Evolutionary conservation across 1,140 invertebrate species (phyloP).

Genomic region (Sesamia nonagrioides): DNA sequence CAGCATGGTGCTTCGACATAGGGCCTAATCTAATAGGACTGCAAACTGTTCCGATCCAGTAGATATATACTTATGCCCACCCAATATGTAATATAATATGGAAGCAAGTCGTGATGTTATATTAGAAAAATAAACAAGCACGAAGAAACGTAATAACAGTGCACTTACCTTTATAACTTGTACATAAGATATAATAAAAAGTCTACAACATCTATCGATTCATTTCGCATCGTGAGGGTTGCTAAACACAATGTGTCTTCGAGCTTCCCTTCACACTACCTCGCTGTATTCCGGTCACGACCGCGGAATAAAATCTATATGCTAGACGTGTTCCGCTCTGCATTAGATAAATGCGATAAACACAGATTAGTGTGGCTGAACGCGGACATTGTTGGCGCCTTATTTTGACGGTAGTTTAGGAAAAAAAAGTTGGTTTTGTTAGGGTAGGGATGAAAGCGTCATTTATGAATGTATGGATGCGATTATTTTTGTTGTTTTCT

Average conservation of each 20-base stretch:
- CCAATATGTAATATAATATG: too few species aligned
- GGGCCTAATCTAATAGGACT: too few species aligned
- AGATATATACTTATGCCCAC: too few species aligned
- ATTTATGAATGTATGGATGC: too few species aligned
- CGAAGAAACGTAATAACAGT: too few species aligned
- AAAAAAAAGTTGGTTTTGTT: too few species aligned
- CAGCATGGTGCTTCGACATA: too few species aligned
- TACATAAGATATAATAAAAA: background rate
- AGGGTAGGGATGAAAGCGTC: too few species aligned
- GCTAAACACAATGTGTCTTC: conserved; percentile 59
- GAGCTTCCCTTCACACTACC: conserved; percentile 35
- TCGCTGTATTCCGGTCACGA: conserved; percentile 50
- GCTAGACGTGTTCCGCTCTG: conserved; percentile 46
- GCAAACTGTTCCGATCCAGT: too few species aligned
- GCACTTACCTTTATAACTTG: background rate
- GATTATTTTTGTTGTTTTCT: too few species aligned
- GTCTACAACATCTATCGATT: conserved; percentile 37
- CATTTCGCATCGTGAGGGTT: conserved; percentile 45
- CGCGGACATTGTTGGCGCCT: background rate
- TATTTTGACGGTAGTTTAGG: background rate
- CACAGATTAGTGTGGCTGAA: conserved; percentile 43
- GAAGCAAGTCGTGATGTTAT: too few species aligned
- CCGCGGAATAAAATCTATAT: conserved; percentile 52
- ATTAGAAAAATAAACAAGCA: too few species aligned
- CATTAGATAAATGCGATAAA: conserved; percentile 51